Conservation (phyloP, 2,797 vertebrate species). For the Hipposideros larvatus region DNA sequence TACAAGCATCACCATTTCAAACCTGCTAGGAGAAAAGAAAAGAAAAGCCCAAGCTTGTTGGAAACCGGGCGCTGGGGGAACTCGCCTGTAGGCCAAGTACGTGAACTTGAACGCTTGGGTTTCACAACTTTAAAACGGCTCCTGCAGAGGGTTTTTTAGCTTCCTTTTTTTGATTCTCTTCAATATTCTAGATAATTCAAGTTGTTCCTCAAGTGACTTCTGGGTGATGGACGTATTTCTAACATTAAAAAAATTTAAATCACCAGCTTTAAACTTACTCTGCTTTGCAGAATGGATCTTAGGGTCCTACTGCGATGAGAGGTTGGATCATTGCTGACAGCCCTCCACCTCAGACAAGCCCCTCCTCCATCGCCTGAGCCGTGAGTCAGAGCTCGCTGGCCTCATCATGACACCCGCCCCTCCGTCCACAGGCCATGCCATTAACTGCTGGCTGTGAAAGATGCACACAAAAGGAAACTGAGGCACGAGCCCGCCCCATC, state of each 20-base stretch:
- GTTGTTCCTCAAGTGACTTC: neutral
- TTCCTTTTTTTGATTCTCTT: neutral
- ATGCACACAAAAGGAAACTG: neutral
- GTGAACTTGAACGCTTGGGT: accelerated
- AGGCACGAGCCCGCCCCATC: neutral
- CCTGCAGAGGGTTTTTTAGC: neutral
- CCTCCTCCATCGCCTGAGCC: neutral
- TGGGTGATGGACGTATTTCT: neutral
- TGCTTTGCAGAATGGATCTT: neutral
- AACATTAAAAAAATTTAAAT: too few species aligned
- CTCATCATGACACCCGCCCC: neutral
- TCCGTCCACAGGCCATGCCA: neutral
- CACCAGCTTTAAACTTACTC: neutral
- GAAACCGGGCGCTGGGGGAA: neutral
- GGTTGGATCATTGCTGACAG: accelerated
- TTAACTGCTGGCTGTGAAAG: neutral
- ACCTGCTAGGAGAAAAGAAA: neutral
- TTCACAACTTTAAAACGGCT: neutral
- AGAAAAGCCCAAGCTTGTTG: neutral
- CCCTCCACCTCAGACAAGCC: neutral
- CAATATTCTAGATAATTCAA: neutral
- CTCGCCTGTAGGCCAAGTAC: neutral
- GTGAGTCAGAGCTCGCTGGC: neutral
- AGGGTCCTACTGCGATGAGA: neutral
- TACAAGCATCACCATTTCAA: neutral